Base-by-base conservation (phyloP, 2,113 vertebrate genomes). In the Notiomystis cincta region DNA sequence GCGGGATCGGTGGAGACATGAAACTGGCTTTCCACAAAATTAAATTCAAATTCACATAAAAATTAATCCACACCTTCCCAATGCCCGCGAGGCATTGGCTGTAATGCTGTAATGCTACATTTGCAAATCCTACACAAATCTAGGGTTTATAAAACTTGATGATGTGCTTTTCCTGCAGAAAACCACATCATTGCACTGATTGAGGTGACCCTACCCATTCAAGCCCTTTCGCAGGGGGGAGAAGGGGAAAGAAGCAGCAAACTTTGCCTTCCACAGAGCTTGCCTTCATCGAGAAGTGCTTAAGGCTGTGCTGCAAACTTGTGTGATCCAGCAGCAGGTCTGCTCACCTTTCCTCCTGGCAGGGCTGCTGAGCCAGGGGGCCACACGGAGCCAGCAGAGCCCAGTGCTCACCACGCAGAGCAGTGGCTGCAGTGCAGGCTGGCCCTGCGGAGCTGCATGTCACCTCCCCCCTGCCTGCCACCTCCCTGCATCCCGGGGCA, bases 11-110 rank as follows among this genome's bases (percentile, higher is more conserved):
- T 89, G 92, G 51, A 96, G 96, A 96, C 95, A 93, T 48, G 96
- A 96, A 97, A 84, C 95, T 28, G 86, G 80, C 90, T 96, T 93
- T 94, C 96, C 92, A 96, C 95, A 96, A 96, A 96, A 97, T 97
- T 96, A 97, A 97, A 96, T 94, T 96, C 95, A 96, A 97, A 97
- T 97, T 94, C 95, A 96, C 92, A 89, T 95, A 95, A 96, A 89
- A 96, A 96, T 96, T 95, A 96, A 96, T 96, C 88, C 93, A 92
- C 95, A 67, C 93, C 92, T 96, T 71, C 79, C 65, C 86, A 56
- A 67, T 87, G 96, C 95, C 96, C 12, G 25, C 23, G 6, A 89
- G 96, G 95, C 10, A 1, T 93, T 97, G 92, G 93, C 92, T 87
- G 82, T 19, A 72, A 85, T 21, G 56, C 85, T 2, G 1, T 11